These are phyloP conservation scores for Australoheros scitulus DNA, from an alignment of 2,113 vertebrate genomes.

Conservation along the genomic window DNA sequence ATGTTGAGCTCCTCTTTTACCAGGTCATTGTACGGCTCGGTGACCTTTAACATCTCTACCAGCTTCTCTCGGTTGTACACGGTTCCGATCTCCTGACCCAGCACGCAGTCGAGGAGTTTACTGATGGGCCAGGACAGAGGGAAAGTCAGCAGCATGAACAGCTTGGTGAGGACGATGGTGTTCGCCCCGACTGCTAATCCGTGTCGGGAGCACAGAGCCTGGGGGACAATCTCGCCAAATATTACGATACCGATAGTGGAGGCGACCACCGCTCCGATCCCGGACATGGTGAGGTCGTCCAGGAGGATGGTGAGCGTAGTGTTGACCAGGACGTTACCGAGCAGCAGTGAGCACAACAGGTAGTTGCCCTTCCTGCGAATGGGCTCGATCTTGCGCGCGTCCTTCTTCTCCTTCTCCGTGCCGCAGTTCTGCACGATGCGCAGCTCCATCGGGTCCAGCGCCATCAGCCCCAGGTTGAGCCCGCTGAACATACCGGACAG, in stretches of 20 bases:
- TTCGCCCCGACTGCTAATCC: conserved; percentile 94
- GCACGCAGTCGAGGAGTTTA: conserved; percentile 88
- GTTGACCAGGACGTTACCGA: conserved; percentile 97
- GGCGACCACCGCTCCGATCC: conserved; percentile 86
- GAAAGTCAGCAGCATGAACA: conserved; percentile 96
- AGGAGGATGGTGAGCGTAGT: conserved; percentile 96
- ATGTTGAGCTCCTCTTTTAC: conserved; percentile 96
- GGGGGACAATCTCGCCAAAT: conserved; percentile 95
- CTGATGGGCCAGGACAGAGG: conserved; percentile 94
- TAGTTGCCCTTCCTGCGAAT: conserved; percentile 95
- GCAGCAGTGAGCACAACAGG: conserved; percentile 91
- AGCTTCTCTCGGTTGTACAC: conserved; percentile 98
- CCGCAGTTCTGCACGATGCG: conserved; percentile 97
- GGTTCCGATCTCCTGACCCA: conserved; percentile 96
- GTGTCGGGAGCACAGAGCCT: conserved; percentile 93
- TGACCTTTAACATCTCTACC: conserved; percentile 96
- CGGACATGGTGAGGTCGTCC: conserved; percentile 90
- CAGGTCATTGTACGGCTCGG: conserved; percentile 92
- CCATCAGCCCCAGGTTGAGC: conserved; percentile 96
- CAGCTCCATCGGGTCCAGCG: conserved; percentile 97
- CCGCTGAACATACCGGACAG: conserved; percentile 98
- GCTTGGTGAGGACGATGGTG: conserved; percentile 90
- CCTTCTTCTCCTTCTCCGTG: conserved; percentile 89
- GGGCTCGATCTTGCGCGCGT: conserved; percentile 91
- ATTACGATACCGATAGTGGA: conserved; percentile 97